Evolutionary conservation across 1,140 invertebrate genomes (phyloP), one percentile per base, ranked within the genome.

Genomic region (Venturia canescens): DNA sequence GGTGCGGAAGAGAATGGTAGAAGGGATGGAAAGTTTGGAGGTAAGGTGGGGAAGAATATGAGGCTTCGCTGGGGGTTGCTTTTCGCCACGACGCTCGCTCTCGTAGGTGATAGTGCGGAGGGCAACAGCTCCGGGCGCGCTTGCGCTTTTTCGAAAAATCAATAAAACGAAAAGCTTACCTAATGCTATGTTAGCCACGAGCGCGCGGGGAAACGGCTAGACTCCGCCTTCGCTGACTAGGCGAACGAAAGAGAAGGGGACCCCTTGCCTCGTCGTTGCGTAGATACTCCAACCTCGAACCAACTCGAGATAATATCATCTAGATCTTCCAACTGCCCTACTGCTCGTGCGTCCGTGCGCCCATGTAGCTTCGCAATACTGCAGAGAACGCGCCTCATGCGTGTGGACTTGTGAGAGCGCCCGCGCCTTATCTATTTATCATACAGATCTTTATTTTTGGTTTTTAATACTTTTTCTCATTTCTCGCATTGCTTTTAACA

Each of bases 141-240:
- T 90, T 88, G 91, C 90, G 90, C 91, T 92, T 92, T 92, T 91
- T 89, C 89, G 90, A 92, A 92, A 92, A 92, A 92, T 92, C 91
- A 92, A 92, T 92, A 92, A 92, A 92, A 91, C 87, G 90, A 91
- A 92, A 91, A 92, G 90, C 90, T 91, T 91, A 88, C 88, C 90
- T 91, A 90, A 91, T 91, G 90, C 89, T 88, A 87, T 87, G 90
- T 89, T 89, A 89, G 80, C 88, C 86, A 69, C 66, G 15, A 29
- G 87, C 87, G 84, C 87, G 84, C 82, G 83, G 72, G 78, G 81
- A 63, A 16, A 31, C 29, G 27, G 77, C 67, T 50, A 83, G 77
- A 81, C 82, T 81, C 82, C 90, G 91, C 90, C 91, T 92, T 91
- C 90, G 88, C 87, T 90, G 91, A 92, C 86, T 91, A 90, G 86